Percentiles rank a stretch among this genome's conserved stretches.
phyloP scores from a whole-genome alignment of 2,113 vertebrate genomes.

The Periophthalmodon schlosseri region DNA sequence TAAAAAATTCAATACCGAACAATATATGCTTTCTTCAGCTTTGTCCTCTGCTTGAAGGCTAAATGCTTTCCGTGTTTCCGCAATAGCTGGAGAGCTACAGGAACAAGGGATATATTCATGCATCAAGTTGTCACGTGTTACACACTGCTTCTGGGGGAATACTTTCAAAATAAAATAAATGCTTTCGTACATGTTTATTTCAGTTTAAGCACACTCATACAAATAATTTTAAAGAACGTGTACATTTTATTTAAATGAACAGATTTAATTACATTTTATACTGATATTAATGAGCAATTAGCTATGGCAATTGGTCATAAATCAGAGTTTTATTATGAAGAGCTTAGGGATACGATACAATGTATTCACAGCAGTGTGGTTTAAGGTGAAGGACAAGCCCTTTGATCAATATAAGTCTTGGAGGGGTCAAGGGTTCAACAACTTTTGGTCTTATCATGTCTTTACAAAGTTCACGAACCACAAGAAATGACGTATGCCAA shows the following conservation, averaged over 20 bases:
- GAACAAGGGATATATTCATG: not conserved
- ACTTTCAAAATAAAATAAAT: conserved; percentile 51
- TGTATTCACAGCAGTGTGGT: not conserved
- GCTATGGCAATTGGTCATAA: not conserved
- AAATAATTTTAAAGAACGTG: not conserved
- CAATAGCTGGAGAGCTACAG: not conserved
- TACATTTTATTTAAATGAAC: not conserved
- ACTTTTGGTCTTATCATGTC: not conserved
- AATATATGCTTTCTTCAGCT: not conserved
- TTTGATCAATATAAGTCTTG: conserved; percentile 35
- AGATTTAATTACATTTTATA: not conserved
- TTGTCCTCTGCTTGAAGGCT: conserved; percentile 17
- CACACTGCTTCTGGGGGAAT: accelerated
- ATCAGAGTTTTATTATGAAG: conserved; percentile 40
- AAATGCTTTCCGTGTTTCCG: not conserved
- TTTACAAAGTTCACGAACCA: conserved; percentile 20
- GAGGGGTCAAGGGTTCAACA: conserved; percentile 14
- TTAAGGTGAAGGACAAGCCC: not conserved
- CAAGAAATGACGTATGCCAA: not conserved
- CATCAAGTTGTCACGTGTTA: not conserved
- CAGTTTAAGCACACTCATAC: not conserved
- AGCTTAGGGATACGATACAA: not conserved
- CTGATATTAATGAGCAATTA: not conserved
- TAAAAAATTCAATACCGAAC: not conserved
- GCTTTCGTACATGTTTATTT: not conserved